phyloP scores from a whole-genome alignment of 2,797 vertebrate species.

The Poecilia velifera region DNA sequence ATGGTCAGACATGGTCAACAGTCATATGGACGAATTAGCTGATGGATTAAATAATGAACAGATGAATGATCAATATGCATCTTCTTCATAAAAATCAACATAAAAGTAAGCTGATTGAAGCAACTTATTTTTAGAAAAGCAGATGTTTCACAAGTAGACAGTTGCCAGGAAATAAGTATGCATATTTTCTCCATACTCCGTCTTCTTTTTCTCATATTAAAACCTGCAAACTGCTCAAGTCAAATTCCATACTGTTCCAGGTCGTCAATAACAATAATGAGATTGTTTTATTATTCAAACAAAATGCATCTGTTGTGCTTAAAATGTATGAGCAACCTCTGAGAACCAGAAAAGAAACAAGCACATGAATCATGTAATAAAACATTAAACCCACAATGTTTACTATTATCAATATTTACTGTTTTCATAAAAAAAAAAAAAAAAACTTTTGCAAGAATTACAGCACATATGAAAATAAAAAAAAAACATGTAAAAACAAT shows the following conservation, averaged over 20 bases:
- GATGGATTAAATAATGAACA: not conserved
- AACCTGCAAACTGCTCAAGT: not conserved
- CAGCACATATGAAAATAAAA: slow-evolving; percentile 10
- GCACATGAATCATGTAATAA: not conserved
- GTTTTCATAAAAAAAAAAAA: slow-evolving; percentile 30
- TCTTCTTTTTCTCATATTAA: not conserved
- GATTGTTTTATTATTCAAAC: not conserved
- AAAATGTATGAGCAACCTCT: not conserved
- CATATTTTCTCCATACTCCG: not conserved
- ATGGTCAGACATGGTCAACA: not conserved
- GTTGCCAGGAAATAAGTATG: not conserved
- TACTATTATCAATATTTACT: slow-evolving; percentile 32
- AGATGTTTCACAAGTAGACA: not conserved
- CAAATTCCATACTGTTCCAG: not conserved
- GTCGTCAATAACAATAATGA: not conserved
- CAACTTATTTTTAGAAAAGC: not conserved
- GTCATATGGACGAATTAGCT: not conserved
- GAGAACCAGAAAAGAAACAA: not conserved
- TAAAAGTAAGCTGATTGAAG: not conserved
- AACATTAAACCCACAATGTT: slow-evolving; percentile 21
- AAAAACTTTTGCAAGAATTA: slow-evolving; percentile 17
- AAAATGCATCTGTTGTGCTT: not conserved
- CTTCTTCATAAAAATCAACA: not conserved
- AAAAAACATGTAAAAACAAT: slow-evolving; percentile 18
- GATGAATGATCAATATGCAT: not conserved